Evolutionary conservation across 2,797 vertebrate genomes (phyloP).

Genomic region (Gymnothorax javanicus): DNA sequence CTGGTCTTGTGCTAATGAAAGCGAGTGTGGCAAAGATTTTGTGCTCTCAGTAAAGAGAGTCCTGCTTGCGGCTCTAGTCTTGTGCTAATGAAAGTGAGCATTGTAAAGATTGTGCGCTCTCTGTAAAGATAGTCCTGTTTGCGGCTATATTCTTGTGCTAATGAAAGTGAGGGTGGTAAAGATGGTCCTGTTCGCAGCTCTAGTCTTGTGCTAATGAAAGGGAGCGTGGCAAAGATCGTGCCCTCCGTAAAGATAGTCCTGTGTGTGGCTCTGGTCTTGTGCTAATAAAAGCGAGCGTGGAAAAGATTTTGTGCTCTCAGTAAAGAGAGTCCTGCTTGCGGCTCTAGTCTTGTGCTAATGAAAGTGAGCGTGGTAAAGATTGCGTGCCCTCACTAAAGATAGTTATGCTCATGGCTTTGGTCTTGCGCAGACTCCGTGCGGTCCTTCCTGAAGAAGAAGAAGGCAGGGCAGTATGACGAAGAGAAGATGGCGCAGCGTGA

Average conservation of each 20-base stretch:
- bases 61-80: not conserved
- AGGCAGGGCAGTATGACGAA: constrained; percentile 75
- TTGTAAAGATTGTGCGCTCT: not conserved
- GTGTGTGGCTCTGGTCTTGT: too few relatives aligned
- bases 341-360: not conserved
- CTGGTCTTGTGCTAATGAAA: too few relatives aligned
- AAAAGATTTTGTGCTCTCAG: not conserved
- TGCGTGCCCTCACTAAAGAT: not conserved
- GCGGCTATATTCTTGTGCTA: constrained; percentile 12
- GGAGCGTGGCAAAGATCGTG: not conserved
- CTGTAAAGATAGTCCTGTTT: not conserved
- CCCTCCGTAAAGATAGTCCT: not conserved
- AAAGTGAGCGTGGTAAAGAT: not conserved
- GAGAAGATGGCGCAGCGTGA: constrained; percentile 71
- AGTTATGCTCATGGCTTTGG: not conserved
- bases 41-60: not conserved
- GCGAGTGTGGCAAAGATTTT: not conserved
- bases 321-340: not conserved
- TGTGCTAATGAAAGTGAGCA: not conserved
- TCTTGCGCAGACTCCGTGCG: constrained; percentile 73
- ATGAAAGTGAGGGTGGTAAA: too few relatives aligned
- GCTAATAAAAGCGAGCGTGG: too few relatives aligned
- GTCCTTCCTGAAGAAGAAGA: constrained; percentile 83
- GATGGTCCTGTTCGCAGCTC: not conserved
- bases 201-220: not conserved